Conservation (phyloP, 2,113 vertebrate genomes). For the Hepsetus odoe region DNA sequence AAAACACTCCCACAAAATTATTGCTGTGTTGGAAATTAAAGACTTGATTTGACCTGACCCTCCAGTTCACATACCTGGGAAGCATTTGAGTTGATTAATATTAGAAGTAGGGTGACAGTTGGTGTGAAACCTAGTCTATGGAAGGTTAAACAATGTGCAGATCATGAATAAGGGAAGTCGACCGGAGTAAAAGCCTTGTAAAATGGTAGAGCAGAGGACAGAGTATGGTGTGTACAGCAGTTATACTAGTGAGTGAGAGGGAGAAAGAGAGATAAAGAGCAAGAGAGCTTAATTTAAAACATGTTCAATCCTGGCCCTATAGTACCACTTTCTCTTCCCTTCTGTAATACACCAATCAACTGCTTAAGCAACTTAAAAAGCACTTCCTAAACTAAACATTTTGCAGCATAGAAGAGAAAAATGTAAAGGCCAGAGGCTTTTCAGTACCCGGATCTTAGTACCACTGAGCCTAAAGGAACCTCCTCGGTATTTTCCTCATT, state of each 20-base stretch:
- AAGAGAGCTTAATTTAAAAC: neutral
- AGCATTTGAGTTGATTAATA: constrained; percentile 64
- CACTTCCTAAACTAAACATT: no score
- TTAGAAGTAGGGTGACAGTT: constrained; percentile 48
- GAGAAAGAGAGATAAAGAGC: neutral
- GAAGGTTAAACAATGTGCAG: constrained; percentile 65
- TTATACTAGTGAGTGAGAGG: no score
- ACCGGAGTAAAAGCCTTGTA: constrained; percentile 61
- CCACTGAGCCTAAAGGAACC: neutral
- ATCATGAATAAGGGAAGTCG: constrained; percentile 70
- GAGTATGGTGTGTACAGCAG: constrained; percentile 17
- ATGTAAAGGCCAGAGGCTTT: neutral
- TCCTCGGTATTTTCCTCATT: constrained; percentile 11
- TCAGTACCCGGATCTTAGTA: neutral
- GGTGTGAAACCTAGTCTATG: constrained; percentile 36
- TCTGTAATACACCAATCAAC: neutral
- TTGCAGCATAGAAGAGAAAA: neutral
- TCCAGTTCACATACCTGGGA: constrained; percentile 66
- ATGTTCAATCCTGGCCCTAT: neutral
- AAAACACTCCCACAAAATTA: neutral
- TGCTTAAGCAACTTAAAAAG: neutral
- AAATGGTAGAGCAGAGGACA: constrained; percentile 47
- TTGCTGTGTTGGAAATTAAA: neutral
- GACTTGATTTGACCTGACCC: constrained; percentile 42
- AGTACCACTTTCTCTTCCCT: neutral